Conservation (phyloP, 2,888 invertebrate species). For the Morpho helenor region DNA sequence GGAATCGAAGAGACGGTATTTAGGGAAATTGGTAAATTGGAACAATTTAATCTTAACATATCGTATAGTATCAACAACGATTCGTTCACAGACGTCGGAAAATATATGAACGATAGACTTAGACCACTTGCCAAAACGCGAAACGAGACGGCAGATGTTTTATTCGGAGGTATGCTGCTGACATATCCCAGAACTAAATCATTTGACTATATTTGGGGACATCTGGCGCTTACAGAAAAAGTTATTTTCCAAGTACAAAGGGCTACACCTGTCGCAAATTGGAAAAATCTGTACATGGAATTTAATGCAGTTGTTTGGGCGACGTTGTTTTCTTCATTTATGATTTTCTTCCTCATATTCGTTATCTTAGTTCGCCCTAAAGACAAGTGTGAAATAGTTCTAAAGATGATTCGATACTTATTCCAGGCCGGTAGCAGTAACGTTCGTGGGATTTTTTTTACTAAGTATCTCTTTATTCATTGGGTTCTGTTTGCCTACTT, state of each 20-base stretch:
- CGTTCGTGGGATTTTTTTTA: conserved; percentile 26
- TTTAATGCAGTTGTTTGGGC: conserved; percentile 42
- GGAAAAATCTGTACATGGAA: conserved; percentile 42
- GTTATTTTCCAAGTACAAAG: conserved; percentile 40
- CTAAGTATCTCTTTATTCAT: conserved; percentile 35
- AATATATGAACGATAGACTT: conserved; percentile 30
- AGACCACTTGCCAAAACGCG: conserved; percentile 37
- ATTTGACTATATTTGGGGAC: conserved; percentile 40
- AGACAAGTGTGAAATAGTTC: conserved; percentile 33
- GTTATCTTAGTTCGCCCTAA: conserved; percentile 26
- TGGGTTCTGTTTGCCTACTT: conserved; percentile 50
- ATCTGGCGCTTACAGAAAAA: conserved; percentile 41
- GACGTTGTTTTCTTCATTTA: conserved; percentile 31
- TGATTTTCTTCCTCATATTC: conserved; percentile 34
- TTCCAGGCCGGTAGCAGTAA: conserved; percentile 33
- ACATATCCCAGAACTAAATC: conserved; percentile 29
- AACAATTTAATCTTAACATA: conserved; percentile 43
- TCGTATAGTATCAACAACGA: conserved; percentile 30
- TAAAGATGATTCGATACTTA: conserved; percentile 39
- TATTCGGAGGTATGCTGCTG: conserved; percentile 35
- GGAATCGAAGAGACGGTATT: conserved; percentile 38
- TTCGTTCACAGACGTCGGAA: conserved; percentile 26
- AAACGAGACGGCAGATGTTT: conserved; percentile 30
- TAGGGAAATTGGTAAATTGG: conserved; percentile 37
- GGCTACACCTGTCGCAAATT: conserved; percentile 32